Percentiles rank a stretch among this genome's conserved stretches.
These are phyloP conservation scores for Scelioninae gen. 1 DNA, from an alignment of 2,888 invertebrate genomes.

Conservation along the genomic window DNA sequence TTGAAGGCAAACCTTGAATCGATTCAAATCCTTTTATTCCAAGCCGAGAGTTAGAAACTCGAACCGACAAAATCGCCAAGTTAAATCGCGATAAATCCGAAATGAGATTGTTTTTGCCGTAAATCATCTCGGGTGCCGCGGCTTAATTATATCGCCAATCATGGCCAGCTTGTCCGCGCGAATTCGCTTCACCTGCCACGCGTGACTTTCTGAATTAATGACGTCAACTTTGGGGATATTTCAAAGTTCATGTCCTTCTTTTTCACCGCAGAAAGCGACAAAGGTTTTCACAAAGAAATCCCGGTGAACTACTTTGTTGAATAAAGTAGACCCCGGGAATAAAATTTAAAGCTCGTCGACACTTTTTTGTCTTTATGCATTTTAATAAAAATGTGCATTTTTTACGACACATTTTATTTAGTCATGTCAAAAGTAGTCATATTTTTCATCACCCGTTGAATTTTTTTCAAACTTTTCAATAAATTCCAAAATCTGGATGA, in stretches of 20 bases:
- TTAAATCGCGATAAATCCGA: conserved; percentile 61
- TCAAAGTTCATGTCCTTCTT: conserved; percentile 46
- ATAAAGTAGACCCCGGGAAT: conserved; percentile 22
- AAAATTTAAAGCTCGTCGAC: conserved; percentile 19
- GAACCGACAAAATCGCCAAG: conserved; percentile 34
- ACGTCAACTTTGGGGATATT: conserved; percentile 62
- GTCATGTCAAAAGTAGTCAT: too few relatives aligned
- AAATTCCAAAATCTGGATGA: too few relatives aligned
- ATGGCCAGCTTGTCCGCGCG: conserved; percentile 48
- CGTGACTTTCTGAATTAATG: conserved; percentile 61
- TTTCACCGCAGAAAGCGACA: conserved; percentile 30
- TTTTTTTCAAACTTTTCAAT: too few relatives aligned
- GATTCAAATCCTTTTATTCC: conserved; percentile 56
- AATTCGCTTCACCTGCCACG: conserved; percentile 53
- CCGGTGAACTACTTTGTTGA: conserved; percentile 18
- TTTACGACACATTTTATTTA: too few relatives aligned
- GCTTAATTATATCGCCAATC: conserved; percentile 63
- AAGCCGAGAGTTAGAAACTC: conserved; percentile 53
- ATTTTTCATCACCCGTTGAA: too few relatives aligned
- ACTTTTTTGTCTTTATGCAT: conserved; percentile 23
- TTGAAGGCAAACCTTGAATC: conserved; percentile 25
- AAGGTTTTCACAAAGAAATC: conserved; percentile 34
- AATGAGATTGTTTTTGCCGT: conserved; percentile 63
- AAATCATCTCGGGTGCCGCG: conserved; percentile 49
- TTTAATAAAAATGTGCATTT: too few relatives aligned